Evolutionary conservation across 2,113 vertebrate genomes (phyloP).

Genomic region (Mionectes macconnelli): DNA sequence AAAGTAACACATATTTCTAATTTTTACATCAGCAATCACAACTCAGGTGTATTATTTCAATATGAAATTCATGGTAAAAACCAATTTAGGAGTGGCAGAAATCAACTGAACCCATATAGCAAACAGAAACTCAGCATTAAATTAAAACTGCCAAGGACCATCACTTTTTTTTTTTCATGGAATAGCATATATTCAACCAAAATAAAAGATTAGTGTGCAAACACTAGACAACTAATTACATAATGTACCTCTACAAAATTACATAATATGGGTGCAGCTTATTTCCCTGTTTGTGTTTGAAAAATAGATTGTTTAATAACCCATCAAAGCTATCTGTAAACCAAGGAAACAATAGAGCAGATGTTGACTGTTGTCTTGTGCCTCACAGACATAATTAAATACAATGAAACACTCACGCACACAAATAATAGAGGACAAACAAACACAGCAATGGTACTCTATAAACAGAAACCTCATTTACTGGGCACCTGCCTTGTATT

Average conservation of each 20-base stretch:
- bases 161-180: neutral
- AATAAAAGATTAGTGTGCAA: constrained; percentile 54
- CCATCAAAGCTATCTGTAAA: constrained; percentile 83
- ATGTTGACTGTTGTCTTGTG: constrained; percentile 79
- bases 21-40: neutral
- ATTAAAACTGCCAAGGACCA: neutral
- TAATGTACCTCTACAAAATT: constrained; percentile 74
- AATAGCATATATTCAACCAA: constrained; percentile 56
- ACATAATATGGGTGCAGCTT: constrained; percentile 68
- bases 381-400: constrained; percentile 80
- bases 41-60: neutral
- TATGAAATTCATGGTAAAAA: neutral
- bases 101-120: neutral
- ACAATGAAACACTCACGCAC: constrained; percentile 74
- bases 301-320: constrained; percentile 85
- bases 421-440: constrained; percentile 71
- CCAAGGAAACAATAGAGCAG: constrained; percentile 82
- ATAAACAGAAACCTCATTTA: constrained; percentile 58
- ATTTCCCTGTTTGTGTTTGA: constrained; percentile 74
- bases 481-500: constrained; percentile 71
- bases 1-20: neutral
- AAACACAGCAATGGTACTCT: constrained; percentile 55
- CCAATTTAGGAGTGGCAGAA: neutral
- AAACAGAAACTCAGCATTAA: neutral
- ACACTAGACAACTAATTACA: constrained; percentile 68